Conservation (phyloP, 2,797 vertebrate species). For the Etheostoma nigrum region DNA sequence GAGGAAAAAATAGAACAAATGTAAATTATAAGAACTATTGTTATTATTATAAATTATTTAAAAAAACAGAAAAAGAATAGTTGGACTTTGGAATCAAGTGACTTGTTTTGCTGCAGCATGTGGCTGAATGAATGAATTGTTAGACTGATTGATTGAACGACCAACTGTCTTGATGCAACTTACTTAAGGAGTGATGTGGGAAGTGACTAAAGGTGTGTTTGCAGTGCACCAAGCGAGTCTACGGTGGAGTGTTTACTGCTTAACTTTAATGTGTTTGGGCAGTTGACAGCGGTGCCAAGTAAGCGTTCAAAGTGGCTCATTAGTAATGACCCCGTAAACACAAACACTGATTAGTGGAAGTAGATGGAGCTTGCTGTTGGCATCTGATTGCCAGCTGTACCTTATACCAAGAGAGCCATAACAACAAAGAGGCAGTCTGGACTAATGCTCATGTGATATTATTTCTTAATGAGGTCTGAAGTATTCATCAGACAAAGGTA, state of each 20-base stretch:
- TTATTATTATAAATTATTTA: no score
- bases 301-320: slow-evolving; percentile 21
- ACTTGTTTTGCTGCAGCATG: neutral
- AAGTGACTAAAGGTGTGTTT: slow-evolving; percentile 28
- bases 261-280: slow-evolving; percentile 17
- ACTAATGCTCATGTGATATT: neutral
- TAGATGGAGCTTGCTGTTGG: neutral
- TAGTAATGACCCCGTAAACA: slow-evolving; percentile 33
- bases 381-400: neutral
- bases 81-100: neutral
- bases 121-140: slow-evolving; percentile 1
- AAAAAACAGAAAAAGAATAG: neutral
- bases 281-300: neutral
- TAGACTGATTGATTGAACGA: neutral
- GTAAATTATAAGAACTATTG: neutral
- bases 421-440: neutral
- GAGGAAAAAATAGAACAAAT: slow-evolving; percentile 10
- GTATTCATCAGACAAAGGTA: neutral
- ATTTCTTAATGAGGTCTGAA: neutral
- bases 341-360: neutral
- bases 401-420: neutral
- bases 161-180: neutral
- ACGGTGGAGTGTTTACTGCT: slow-evolving; percentile 8
- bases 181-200: neutral
- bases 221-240: neutral